Evolutionary conservation across 2,797 vertebrate genomes (phyloP).

Genomic region (Crypturellus tataupa): DNA sequence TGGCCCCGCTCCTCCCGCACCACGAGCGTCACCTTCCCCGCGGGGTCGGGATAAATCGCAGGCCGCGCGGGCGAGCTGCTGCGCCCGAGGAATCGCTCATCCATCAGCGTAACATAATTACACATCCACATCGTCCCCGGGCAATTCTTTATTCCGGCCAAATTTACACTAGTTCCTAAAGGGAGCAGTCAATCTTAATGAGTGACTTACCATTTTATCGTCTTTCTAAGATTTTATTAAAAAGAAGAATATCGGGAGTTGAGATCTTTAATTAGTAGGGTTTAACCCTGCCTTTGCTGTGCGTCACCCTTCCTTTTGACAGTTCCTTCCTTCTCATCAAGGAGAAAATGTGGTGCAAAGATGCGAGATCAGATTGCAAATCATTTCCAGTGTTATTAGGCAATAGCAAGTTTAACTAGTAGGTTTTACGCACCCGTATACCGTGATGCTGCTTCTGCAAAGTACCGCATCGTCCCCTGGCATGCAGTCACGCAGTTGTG

Average conservation of each 20-base stretch:
- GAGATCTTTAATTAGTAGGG: constrained; percentile 37
- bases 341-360: background rate
- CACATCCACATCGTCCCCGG: background rate
- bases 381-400: background rate
- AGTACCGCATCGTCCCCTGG: background rate
- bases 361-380: background rate
- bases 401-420: background rate
- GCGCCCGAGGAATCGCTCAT: no score
- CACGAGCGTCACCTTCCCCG: no score
- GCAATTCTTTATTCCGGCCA: constrained; percentile 13
- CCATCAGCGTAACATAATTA: constrained; percentile 48
- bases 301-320: background rate
- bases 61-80: no score
- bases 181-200: constrained; percentile 18
- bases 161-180: constrained; percentile 25
- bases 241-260: background rate
- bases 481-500: background rate
- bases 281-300: background rate
- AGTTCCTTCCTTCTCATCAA: background rate
- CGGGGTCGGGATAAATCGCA: no score
- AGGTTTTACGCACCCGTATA: background rate
- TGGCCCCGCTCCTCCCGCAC: no score
- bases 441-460: background rate
- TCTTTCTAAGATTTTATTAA: constrained; percentile 21
- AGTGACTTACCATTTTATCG: constrained; percentile 29